Base-by-base conservation (phyloP, 2,888 invertebrate species). In the Drosophila melanosoma region DNA sequence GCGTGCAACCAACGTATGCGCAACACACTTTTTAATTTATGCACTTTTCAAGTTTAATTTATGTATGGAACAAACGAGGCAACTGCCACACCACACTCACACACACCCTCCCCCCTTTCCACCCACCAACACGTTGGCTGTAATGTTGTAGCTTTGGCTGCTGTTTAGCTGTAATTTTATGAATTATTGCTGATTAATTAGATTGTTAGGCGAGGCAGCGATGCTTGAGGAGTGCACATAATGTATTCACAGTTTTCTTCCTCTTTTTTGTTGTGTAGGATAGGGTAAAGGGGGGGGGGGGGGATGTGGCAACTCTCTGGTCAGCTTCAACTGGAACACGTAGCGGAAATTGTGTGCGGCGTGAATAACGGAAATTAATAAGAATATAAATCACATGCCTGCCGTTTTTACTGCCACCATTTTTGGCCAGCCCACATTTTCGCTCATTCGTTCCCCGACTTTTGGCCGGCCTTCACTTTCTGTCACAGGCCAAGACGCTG, bases 311-410 rank as follows among this genome's bases (percentile, higher is more conserved):
- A 33, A 51, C 53, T 48, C 20, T 49, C 45, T 80, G 80, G 80
- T 76, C 80, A 80, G 74, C 70, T 45, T 49, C 42, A 52, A 52
- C 35, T 65, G 63, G 49, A 72, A 73, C 76, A 83, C 78, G 78
- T 76, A 79, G 70, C 83, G 83, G 84, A 82, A 81, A 77, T 84
- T 81, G 79, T 82, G 76, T 81, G 77, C 74, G 77, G 81, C 79
- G 80, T 76, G 77, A 83, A 83, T 78, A 85, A 75, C 85, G 85
- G 85, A 85, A 85, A 85, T 85, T 85, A 85, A 85, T 82, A 79
- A 78, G 83, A 81, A 83, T 80, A 85, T 85, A 85, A 85, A 85
- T 85, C 85, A 85, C 79, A 82, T 75, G 75, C 62, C 61, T 69
- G 82, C 73, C 82, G 73, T 68, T 75, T 68, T 79, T 67, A 66